Conservation (phyloP, 2,113 vertebrate genomes). For the Mobula hypostoma region DNA sequence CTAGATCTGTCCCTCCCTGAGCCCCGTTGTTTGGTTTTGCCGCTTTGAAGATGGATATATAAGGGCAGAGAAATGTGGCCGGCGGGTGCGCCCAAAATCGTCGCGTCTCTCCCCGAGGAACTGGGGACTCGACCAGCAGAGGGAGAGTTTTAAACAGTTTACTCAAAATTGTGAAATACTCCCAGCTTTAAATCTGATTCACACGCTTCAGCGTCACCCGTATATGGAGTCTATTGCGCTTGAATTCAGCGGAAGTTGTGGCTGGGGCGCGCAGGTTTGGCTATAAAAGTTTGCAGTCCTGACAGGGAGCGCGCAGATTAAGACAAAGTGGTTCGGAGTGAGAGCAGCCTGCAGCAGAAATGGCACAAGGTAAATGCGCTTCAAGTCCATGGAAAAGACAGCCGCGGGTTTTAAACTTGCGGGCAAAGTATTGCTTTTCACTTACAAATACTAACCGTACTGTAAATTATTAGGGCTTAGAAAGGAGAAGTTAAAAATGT, state of each 20-base stretch:
- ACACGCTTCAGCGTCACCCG: not conserved
- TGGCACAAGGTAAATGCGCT: not conserved
- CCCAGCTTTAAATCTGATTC: not conserved
- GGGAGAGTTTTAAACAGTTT: not conserved
- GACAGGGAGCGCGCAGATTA: not conserved
- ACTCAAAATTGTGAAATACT: not conserved
- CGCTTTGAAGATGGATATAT: no score
- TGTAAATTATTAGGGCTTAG: not conserved
- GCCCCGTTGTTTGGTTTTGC: no score
- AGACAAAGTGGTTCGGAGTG: not conserved
- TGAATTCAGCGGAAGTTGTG: not conserved
- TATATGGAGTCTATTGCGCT: no score
- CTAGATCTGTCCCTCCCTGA: no score
- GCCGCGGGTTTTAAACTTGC: no score
- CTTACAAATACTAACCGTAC: no score
- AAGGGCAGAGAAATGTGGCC: no score
- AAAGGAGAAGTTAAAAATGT: no score
- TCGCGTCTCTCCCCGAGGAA: no score
- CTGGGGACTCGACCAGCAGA: not conserved
- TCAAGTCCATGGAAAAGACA: no score
- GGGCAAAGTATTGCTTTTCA: no score
- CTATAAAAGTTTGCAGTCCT: conserved; percentile 6
- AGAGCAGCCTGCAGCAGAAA: not conserved
- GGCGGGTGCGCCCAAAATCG: no score
- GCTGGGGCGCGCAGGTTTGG: not conserved